Evolutionary conservation across 2,797 vertebrate genomes (phyloP).

Genomic region (Melanotaenia trifasciata): DNA sequence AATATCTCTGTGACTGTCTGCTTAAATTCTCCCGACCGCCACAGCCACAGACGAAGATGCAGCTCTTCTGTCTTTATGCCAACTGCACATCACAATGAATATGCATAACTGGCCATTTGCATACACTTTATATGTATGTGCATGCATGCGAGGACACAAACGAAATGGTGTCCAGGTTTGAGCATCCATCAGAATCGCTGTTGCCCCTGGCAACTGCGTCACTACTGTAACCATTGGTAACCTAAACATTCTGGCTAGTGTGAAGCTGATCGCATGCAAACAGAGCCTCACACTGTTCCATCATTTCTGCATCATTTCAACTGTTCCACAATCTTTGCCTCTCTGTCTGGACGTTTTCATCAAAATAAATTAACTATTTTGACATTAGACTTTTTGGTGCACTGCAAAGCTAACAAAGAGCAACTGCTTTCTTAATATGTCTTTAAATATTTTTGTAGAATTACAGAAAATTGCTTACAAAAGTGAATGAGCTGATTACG

Average conservation of each 20-base stretch:
- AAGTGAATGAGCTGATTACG: background rate
- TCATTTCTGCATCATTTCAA: background rate
- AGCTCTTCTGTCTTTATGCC: constrained; percentile 6
- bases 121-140: background rate
- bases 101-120: constrained; percentile 2
- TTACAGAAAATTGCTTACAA: background rate
- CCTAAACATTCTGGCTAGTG: constrained; percentile 42
- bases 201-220: constrained; percentile 61
- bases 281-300: background rate
- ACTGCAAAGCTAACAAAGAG: background rate
- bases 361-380: background rate
- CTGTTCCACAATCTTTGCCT: background rate
- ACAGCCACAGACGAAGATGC: background rate
- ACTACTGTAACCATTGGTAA: constrained; percentile 60
- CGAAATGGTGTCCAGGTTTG: constrained; percentile 18
- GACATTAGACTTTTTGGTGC: background rate
- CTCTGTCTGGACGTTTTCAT: background rate
- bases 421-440: background rate
- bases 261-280: constrained; percentile 22
- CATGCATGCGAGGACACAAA: background rate
- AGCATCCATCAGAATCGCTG: constrained; percentile 40
- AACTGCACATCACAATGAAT: constrained; percentile 22
- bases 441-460: background rate
- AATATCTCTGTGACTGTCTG: constrained; percentile 11
- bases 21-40: constrained; percentile 18